Conservation (phyloP, 2,113 vertebrate genomes). For the Polypterus bichir region DNA sequence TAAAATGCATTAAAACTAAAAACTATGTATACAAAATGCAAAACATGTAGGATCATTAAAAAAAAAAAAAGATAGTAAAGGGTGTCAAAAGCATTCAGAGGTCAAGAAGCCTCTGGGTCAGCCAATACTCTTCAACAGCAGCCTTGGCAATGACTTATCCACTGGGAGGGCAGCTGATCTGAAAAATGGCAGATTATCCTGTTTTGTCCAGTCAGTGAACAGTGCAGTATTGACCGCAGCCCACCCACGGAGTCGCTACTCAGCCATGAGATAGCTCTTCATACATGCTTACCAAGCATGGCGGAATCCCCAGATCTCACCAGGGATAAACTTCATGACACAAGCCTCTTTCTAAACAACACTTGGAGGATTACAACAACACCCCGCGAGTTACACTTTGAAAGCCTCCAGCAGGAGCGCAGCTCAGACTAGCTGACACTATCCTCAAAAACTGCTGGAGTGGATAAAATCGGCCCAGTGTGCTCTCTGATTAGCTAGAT, state of each 20-base stretch:
- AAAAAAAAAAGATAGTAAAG: too few relatives aligned
- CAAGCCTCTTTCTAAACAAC: constrained; percentile 26
- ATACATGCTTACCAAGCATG: constrained; percentile 55
- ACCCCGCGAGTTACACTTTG: constrained; percentile 14
- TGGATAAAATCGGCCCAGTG: too few relatives aligned
- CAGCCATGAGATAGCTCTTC: constrained; percentile 59
- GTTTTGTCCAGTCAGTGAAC: constrained; percentile 48
- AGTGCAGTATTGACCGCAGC: constrained; percentile 46
- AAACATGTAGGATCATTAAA: too few relatives aligned
- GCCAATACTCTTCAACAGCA: constrained; percentile 4
- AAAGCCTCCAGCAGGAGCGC: background rate
- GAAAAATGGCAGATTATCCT: constrained; percentile 55
- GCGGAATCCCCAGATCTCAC: constrained; percentile 49
- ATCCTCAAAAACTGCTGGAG: too few relatives aligned
- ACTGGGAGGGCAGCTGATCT: constrained; percentile 20
- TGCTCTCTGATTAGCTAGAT: too few relatives aligned
- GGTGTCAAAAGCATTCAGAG: too few relatives aligned
- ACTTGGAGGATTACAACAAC: constrained; percentile 21
- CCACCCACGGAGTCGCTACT: constrained; percentile 58
- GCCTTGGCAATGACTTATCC: constrained; percentile 21
- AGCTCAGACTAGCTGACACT: too few relatives aligned
- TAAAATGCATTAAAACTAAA: too few relatives aligned
- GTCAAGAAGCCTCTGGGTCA: too few relatives aligned
- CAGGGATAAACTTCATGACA: constrained; percentile 32
- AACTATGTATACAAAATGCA: too few relatives aligned